Evolutionary conservation across 2,113 vertebrate species (phyloP).

Genomic region (Tinamus guttatus): DNA sequence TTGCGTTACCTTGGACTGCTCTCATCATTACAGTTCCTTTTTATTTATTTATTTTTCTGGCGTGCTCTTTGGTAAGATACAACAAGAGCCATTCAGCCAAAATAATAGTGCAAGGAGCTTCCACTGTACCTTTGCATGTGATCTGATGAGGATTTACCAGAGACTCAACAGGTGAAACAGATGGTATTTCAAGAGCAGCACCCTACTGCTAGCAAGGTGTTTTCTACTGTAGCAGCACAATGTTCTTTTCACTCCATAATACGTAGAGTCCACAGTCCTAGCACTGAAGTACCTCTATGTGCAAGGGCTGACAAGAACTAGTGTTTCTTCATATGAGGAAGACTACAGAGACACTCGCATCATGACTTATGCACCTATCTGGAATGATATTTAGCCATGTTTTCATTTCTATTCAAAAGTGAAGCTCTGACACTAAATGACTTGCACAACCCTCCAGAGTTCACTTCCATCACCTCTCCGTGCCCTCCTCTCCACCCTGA

Average conservation of each 20-base stretch:
- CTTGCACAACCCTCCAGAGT: background rate
- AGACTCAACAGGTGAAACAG: background rate
- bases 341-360: background rate
- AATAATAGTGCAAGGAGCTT: background rate
- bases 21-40: background rate
- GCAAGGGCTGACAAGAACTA: background rate
- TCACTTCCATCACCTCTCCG: background rate
- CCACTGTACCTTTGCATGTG: background rate
- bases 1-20: accelerated
- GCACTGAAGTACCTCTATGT: background rate
- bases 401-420: accelerated
- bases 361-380: background rate
- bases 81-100: background rate
- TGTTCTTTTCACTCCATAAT: background rate
- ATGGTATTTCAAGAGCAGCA: background rate
- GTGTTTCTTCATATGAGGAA: accelerated
- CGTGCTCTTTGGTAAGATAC: background rate
- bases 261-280: background rate
- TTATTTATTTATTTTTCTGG: too few species aligned
- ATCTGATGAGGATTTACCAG: background rate
- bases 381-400: background rate
- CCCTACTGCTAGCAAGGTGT: background rate
- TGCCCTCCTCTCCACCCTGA: background rate
- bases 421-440: background rate
- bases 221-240: background rate